These are phyloP conservation scores for Congeria kusceri DNA, from an alignment of 2,888 invertebrate genomes.

Conservation along the genomic window DNA sequence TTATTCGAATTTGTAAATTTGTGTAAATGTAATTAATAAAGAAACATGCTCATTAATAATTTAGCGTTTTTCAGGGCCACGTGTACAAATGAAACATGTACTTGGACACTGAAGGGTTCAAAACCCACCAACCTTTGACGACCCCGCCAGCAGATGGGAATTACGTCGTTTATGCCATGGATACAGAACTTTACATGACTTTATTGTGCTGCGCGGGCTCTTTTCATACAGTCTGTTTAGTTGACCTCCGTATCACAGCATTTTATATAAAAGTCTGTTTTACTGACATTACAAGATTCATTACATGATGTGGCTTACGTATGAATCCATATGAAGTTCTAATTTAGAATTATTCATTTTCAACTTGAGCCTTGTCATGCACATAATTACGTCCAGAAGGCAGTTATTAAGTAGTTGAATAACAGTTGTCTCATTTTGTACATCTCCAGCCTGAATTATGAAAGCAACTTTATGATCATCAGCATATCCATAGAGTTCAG, in stretches of 20 bases:
- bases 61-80: slow-evolving; percentile 21
- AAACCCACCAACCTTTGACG: background rate
- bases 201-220: no score
- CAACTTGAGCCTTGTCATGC: slow-evolving; percentile 8
- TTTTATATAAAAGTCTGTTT: no score
- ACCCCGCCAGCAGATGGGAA: background rate
- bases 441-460: slow-evolving; percentile 17
- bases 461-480: slow-evolving; percentile 21
- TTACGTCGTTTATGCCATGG: slow-evolving; percentile 19
- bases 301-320: no score
- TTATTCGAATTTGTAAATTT: no score
- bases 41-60: no score
- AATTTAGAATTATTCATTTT: background rate
- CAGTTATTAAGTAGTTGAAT: no score
- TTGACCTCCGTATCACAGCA: no score
- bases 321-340: background rate
- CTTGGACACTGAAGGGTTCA: slow-evolving; percentile 23
- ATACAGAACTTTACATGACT: slow-evolving; percentile 30
- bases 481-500: slow-evolving; percentile 31
- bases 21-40: no score
- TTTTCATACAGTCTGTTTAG: no score
- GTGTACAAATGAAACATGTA: slow-evolving; percentile 28
- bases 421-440: no score
- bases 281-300: no score
- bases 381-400: no score